Evolutionary conservation across 2,888 invertebrate genomes (phyloP).

Genomic region (Perithous albicinctus): DNA sequence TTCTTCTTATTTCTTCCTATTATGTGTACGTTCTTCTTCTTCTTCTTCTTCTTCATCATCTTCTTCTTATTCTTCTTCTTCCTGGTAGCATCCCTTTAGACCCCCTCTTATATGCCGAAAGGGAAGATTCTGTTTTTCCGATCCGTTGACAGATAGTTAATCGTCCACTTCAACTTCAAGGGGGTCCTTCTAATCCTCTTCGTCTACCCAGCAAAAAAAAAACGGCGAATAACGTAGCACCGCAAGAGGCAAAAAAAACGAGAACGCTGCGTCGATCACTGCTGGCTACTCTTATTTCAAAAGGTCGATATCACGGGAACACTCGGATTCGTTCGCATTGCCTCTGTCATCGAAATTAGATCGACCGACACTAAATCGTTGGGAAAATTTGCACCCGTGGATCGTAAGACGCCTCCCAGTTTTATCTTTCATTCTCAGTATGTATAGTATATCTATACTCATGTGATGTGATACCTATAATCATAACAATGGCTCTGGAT

Average conservation of each 20-base stretch:
- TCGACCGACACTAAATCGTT: neutral
- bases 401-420: neutral
- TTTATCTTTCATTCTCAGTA: neutral
- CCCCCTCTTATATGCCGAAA: neutral
- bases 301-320: constrained; percentile 1
- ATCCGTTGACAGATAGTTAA: constrained; percentile 47
- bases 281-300: neutral
- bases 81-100: neutral
- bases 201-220: constrained; percentile 6
- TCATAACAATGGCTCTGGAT: constrained; percentile 1
- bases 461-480: neutral
- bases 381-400: neutral
- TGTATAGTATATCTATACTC: neutral
- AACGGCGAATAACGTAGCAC: neutral
- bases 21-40: constrained; percentile 13
- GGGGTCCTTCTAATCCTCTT: neutral
- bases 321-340: neutral
- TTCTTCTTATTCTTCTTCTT: neutral
- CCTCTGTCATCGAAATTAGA: constrained; percentile 39
- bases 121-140: constrained; percentile 2
- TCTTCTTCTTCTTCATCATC: neutral
- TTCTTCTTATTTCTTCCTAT: neutral
- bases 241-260: constrained; percentile 1
- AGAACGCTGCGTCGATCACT: constrained; percentile 3
- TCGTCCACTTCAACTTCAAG: constrained; percentile 38